Evolutionary conservation across 2,797 vertebrate species (phyloP).

Genomic region (Syngnathus acus): DNA sequence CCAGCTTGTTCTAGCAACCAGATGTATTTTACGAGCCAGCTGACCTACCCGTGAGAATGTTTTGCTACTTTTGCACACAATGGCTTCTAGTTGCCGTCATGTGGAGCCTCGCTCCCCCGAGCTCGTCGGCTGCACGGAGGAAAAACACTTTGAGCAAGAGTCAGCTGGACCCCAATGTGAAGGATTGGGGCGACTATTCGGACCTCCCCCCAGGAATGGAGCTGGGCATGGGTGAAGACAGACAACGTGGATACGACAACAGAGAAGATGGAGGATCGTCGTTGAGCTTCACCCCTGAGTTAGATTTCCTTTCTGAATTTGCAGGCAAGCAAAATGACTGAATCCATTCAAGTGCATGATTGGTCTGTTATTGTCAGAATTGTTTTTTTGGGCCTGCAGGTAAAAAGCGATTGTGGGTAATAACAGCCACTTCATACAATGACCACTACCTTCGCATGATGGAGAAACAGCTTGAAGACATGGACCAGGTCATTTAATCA

Average conservation of each 20-base stretch:
- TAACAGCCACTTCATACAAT: slow-evolving; percentile 64
- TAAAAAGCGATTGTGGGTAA: slow-evolving; percentile 74
- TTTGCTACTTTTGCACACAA: slow-evolving; percentile 16
- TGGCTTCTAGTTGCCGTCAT: slow-evolving; percentile 50
- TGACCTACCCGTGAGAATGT: slow-evolving; percentile 44
- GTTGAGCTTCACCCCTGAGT: slow-evolving; percentile 39
- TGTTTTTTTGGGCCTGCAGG: slow-evolving; percentile 26
- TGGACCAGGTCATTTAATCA: slow-evolving; percentile 48
- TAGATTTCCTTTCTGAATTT: slow-evolving; percentile 68
- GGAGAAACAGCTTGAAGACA: slow-evolving; percentile 73
- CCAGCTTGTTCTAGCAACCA: neutral
- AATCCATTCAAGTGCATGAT: neutral
- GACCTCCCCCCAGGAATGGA: slow-evolving; percentile 39
- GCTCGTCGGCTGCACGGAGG: slow-evolving; percentile 31
- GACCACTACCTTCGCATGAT: slow-evolving; percentile 74
- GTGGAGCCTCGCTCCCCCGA: slow-evolving; percentile 46
- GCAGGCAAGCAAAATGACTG: slow-evolving; percentile 43
- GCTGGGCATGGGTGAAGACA: slow-evolving; percentile 36
- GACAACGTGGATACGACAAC: slow-evolving; percentile 18
- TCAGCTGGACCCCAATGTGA: slow-evolving; percentile 52
- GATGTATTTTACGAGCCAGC: neutral
- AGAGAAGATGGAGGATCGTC: slow-evolving; percentile 23
- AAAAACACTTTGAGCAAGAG: slow-evolving; percentile 31
- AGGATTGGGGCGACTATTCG: slow-evolving; percentile 60
- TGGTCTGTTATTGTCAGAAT: neutral